phyloP scores from a whole-genome alignment of 2,888 invertebrate species.

The Rosalia funebris region DNA sequence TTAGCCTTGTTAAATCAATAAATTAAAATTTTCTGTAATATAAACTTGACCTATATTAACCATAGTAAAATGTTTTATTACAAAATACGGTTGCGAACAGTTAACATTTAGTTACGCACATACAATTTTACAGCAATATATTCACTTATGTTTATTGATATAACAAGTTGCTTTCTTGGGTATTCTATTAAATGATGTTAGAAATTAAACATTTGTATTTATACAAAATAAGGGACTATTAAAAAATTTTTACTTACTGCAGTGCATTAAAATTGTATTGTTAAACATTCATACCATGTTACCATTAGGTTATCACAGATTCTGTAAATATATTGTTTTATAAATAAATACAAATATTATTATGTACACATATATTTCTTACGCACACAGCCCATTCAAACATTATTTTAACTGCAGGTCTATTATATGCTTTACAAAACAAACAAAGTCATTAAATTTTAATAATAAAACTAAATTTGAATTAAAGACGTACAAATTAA shows the following conservation, averaged over 20 bases:
- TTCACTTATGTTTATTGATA: neutral
- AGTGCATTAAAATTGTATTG: neutral
- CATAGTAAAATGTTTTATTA: no score
- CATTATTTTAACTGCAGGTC: no score
- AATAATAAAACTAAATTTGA: no score
- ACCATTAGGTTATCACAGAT: conserved; percentile 6
- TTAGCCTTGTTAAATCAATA: no score
- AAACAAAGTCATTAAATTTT: no score
- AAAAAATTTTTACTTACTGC: conserved; percentile 1
- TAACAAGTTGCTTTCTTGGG: conserved; percentile 1
- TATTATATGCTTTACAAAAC: no score
- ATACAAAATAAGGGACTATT: no score
- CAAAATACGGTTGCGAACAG: no score
- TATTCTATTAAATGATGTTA: conserved; percentile 1
- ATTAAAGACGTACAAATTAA: no score
- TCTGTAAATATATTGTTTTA: conserved; percentile 20
- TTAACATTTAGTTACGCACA: conserved; percentile 6
- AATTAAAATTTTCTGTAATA: no score
- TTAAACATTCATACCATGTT: conserved; percentile 2
- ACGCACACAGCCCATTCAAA: neutral
- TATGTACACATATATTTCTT: conserved; percentile 4
- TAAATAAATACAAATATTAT: conserved; percentile 15
- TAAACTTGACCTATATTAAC: no score
- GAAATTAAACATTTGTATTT: conserved; percentile 2
- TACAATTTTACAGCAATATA: conserved; percentile 1